Base-by-base conservation (phyloP, 2,797 vertebrate genomes). In the Rhabdomys pumilio region DNA sequence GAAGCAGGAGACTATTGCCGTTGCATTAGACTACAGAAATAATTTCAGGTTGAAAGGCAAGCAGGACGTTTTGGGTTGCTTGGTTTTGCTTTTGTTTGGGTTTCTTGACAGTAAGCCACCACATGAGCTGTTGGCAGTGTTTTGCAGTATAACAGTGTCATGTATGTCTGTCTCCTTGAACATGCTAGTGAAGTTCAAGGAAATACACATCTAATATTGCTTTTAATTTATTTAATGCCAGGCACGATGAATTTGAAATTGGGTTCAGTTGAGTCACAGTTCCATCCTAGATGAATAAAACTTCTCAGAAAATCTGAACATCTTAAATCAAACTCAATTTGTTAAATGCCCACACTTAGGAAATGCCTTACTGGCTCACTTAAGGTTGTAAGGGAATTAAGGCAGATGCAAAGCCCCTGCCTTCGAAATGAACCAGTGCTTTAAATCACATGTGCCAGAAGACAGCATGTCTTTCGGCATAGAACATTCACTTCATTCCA, bases 361-460 rank as follows among this genome's bases (percentile, higher is more conserved):
- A 85, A 93, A 93, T 92, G 81, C 84, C 88, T 95, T 95, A 47
- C 67, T 95, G 91, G 63, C 79, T 96, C 85, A 90, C 89, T 94
- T 97, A 89, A 90, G 91, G 57, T 97, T 96, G 94, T 92, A 96
- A 93, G 72, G 50, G 31, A 4, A 7, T 88, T 90, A 94, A 95
- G 92, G 50, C 81, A 97, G 88, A 91, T 83, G 67, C 93, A 88
- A 63, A 90, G 57, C 85, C 88, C 3, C 0, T 95, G 88, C 81
- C 88, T 96, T 93, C 94, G 81, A 94, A 95, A 82, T 53, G 38
- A 96, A 34, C 76, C 47, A 61, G n/a, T 73, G 61, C 38, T 94
- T 93, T 96, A 93, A 96, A 97, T 97, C 94, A 94, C 95, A 95
- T 91, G 77, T 94, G 90, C 85, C 57, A 87, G 80, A 93, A 90